Conservation (phyloP, 2,797 vertebrate genomes). For the Crocidura indochinensis region DNA sequence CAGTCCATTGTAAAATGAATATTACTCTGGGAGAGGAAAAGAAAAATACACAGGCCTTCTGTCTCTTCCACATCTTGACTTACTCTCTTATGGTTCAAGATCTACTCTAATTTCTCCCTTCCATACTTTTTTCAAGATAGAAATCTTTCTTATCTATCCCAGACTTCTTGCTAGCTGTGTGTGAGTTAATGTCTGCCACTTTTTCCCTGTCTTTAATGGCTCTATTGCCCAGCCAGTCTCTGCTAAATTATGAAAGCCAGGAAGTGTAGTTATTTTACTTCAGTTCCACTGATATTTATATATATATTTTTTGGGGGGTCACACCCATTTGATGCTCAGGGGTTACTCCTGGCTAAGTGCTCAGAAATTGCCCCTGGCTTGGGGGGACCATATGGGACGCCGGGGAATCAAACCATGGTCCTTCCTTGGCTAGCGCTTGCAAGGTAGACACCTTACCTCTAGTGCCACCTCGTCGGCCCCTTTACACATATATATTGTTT, state of each 20-base stretch:
- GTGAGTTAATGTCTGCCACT: not conserved
- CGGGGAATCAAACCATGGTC: too few relatives aligned
- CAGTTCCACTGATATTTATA: not conserved
- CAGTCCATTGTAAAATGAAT: not conserved
- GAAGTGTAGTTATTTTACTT: slow-evolving; percentile 31
- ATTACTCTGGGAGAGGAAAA: not conserved
- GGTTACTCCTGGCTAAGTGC: too few relatives aligned
- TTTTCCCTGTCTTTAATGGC: not conserved
- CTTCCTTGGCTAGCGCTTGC: too few relatives aligned
- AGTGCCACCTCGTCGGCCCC: too few relatives aligned
- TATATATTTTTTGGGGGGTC: too few relatives aligned
- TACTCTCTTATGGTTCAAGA: not conserved
- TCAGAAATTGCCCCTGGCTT: too few relatives aligned
- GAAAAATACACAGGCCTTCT: not conserved
- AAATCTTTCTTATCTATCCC: not conserved
- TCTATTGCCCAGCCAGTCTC: not conserved
- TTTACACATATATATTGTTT: too few relatives aligned
- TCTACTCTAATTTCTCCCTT: not conserved
- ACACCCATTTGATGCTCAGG: too few relatives aligned
- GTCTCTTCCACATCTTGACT: not conserved
- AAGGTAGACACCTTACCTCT: too few relatives aligned
- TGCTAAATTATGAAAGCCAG: slow-evolving; percentile 48
- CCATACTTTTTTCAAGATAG: slow-evolving; percentile 5
- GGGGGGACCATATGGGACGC: too few relatives aligned
- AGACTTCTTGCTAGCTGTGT: slow-evolving; percentile 36